Evolutionary conservation across 2,888 invertebrate genomes (phyloP).

Genomic region (Scaptodrosophila latifasciaeformis): DNA sequence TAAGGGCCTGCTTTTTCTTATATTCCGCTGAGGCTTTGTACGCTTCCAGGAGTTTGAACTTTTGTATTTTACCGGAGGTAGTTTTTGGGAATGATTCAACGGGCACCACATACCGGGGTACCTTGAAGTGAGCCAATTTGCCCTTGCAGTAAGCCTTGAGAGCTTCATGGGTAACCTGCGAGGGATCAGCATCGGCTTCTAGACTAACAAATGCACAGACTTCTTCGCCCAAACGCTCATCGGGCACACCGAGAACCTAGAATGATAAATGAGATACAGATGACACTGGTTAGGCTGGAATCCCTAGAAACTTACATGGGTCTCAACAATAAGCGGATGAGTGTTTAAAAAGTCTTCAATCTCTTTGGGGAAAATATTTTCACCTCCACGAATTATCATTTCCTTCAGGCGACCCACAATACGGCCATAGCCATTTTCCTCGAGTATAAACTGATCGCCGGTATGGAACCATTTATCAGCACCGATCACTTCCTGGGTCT

Average conservation of each 20-base stretch:
- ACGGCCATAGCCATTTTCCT: constrained; percentile 80
- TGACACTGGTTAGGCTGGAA: neutral
- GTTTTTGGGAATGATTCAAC: constrained; percentile 85
- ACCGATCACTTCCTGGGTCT: constrained; percentile 81
- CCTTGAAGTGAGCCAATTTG: constrained; percentile 85
- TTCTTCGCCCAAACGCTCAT: constrained; percentile 84
- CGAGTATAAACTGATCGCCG: constrained; percentile 79
- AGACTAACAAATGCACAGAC: constrained; percentile 80
- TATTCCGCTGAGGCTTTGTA: constrained; percentile 9
- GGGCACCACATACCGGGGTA: constrained; percentile 82
- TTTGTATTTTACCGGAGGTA: constrained; percentile 86
- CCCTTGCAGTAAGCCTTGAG: constrained; percentile 80
- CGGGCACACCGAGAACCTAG: constrained; percentile 82
- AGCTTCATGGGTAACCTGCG: constrained; percentile 76
- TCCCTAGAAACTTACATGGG: constrained; percentile 77
- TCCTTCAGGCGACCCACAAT: constrained; percentile 85
- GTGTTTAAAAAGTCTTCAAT: constrained; percentile 83
- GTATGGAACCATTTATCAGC: constrained; percentile 84
- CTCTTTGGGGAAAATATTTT: constrained; percentile 88
- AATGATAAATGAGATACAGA: neutral
- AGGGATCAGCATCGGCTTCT: constrained; percentile 71
- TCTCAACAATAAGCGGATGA: constrained; percentile 82
- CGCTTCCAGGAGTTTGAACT: constrained; percentile 77
- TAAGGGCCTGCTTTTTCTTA: neutral
- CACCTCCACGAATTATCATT: constrained; percentile 87